Conservation (phyloP, 2,113 vertebrate genomes). For the Atlantisia rogersi region DNA sequence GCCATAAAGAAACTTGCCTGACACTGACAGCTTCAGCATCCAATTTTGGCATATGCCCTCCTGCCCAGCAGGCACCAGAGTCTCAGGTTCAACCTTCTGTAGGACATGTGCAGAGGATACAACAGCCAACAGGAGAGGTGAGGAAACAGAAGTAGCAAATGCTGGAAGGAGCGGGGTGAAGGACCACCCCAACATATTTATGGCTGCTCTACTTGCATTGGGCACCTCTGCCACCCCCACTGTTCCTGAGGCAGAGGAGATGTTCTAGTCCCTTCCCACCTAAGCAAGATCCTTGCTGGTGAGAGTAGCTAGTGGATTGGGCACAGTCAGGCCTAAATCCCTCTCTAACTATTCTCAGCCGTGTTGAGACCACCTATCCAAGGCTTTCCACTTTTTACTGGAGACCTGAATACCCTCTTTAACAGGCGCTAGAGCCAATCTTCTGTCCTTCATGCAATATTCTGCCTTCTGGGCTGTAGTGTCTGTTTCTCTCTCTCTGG, state of each 20-base stretch:
- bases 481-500: not conserved
- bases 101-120: not conserved
- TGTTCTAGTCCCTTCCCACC: not conserved
- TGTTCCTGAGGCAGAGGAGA: not conserved
- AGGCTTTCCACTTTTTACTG: not conserved
- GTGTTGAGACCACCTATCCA: not conserved
- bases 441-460: not conserved
- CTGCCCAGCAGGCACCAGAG: not conserved
- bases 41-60: not conserved
- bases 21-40: not conserved
- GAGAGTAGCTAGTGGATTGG: not conserved
- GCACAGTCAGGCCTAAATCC: not conserved
- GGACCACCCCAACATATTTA: not conserved
- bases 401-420: not conserved
- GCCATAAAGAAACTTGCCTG: not conserved
- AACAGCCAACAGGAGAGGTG: not conserved
- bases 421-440: not conserved
- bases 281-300: not conserved
- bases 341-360: not conserved
- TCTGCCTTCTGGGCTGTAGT: not conserved
- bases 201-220: not conserved
- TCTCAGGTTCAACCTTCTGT: not conserved
- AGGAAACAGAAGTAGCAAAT: not conserved
- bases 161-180: not conserved
- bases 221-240: not conserved